Evolutionary conservation across 2,888 invertebrate genomes (phyloP), one percentile per base, ranked within the genome.

Genomic region (Notodonta dromedarius): DNA sequence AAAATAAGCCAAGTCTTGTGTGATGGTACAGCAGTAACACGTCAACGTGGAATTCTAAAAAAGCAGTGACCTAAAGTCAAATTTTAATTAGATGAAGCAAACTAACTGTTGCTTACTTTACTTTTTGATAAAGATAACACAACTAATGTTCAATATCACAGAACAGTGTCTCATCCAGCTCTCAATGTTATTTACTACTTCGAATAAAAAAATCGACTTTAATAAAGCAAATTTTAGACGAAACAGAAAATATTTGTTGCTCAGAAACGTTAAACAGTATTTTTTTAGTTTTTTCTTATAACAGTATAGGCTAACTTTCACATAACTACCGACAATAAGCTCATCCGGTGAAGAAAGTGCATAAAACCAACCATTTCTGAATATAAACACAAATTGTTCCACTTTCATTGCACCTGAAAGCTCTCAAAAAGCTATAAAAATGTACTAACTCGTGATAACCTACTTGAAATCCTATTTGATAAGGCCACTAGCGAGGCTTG

Each of bases 291-390:
- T 46, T 5, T n/a, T 46, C n/a, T 58, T 14, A 39, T 51, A 52
- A 63, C 35, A 24, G 51, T 52, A 62, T 53, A 52, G 35, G 12
- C 40, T n/a, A 40, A 61, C 65, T 70, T 66, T 70, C 68, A 63
- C 65, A 52, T 14, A 56, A 56, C 8, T 7, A 3, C 13, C 56
- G 61, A 67, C 63, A 63, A 63, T 59, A 48, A 59, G 56, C 61
- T 72, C 42, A 58, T 64, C 63, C 35, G 46, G 39, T 58, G 53
- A 62, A 65, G 61, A 69, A 63, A 66, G 61, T 48, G 63, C 64
- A 61, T 59, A 69, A 55, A 55, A 69, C n/a, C 35, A 70, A 13
- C n/a, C 57, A 35, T 16, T 52, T 42, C 54, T 51, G 48, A 24
- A 57, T 60, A 52, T 57, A 59, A 66, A 70, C 59, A 60, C 46